Base-by-base conservation (phyloP, 2,888 invertebrate genomes). In the Elegia similella region DNA sequence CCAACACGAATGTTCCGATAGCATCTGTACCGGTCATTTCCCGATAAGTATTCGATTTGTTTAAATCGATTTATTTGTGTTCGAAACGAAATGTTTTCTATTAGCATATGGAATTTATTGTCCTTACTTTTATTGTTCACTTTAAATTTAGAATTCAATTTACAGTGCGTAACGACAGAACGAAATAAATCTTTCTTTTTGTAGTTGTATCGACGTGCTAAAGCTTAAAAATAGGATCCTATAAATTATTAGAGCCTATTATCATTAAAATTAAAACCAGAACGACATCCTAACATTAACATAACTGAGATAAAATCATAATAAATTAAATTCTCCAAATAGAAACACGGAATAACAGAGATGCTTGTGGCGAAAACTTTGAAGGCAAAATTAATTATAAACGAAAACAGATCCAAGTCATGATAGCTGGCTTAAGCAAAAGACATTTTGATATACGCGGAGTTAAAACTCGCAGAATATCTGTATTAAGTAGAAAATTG, bases 1-100 rank as follows among this genome's bases (percentile, higher is more conserved):
- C 73, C 70, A 70, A 75, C 75, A 77, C 68, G 72, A 72, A 76
- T 75, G 73, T 72, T 70, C 67, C 67, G 82, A 82, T 82, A 79
- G 65, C 69, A 80, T 80, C 79, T 55, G 53, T 42, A 56, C 13
- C 42, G 56, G 56, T 42, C 48, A 42, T 56, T 56, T 56, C 38
- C 30, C 42, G 47, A 55, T 48, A 56, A 56, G 56, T 55, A 42
- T 48, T 47, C 47, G 38, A 55, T 56, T 56, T 48, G 47, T 48
- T 56, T 42, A 48, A 48, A 56, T 56, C 42, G 42, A 56, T 42
- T 47, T 48, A 56, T 56, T 56, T 56, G 16, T 38, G n/a, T 56
- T 42, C 16, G 23, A 5, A 42, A 29, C 29, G 7, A 55, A 46
- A 50, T 12, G 15, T 13, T 34, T 34, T 10, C 16, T 8, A 34